A percentile compares a stretch with the other conserved stretches of the same genome.
These are phyloP conservation scores for Selene dorsalis DNA, from an alignment of 2,797 vertebrate genomes.

Conservation along the genomic window DNA sequence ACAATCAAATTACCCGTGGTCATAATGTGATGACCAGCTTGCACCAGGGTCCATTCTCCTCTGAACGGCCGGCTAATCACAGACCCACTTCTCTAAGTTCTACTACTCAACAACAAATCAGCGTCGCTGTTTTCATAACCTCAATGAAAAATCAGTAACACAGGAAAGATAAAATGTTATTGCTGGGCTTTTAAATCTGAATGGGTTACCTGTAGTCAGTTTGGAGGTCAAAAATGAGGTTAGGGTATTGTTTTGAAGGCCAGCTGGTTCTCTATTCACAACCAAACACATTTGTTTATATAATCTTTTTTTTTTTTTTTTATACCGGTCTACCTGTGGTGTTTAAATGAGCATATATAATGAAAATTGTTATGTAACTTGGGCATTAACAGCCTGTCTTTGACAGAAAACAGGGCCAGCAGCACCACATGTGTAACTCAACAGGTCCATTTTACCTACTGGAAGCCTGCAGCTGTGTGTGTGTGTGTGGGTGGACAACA, in stretches of 20 bases:
- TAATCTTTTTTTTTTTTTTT: slow-evolving; percentile 48
- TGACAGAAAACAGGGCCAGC: slow-evolving; percentile 44
- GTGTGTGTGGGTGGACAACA: not conserved
- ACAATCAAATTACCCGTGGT: slow-evolving; percentile 40
- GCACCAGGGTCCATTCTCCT: not conserved
- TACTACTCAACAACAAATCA: slow-evolving; percentile 16
- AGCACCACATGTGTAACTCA: slow-evolving; percentile 44
- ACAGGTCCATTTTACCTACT: slow-evolving; percentile 29
- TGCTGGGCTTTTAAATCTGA: slow-evolving; percentile 24
- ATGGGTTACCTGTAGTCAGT: slow-evolving; percentile 8
- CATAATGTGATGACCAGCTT: slow-evolving; percentile 19
- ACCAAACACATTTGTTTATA: slow-evolving; percentile 60
- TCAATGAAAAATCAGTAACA: slow-evolving; percentile 25
- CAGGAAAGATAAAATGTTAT: not conserved
- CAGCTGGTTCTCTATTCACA: slow-evolving; percentile 41
- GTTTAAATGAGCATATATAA: slow-evolving; percentile 56
- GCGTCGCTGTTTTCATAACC: slow-evolving; percentile 38
- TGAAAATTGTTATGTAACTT: slow-evolving; percentile 64
- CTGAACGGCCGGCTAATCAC: not conserved
- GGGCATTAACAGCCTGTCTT: slow-evolving; percentile 22
- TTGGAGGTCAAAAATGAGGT: slow-evolving; percentile 54
- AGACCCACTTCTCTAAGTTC: slow-evolving; percentile 18
- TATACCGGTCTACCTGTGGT: slow-evolving; percentile 20
- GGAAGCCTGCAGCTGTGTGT: not conserved
- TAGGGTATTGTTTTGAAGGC: slow-evolving; percentile 31